Evolutionary conservation across 2,113 vertebrate genomes (phyloP).

Genomic region (Loxodonta africana): DNA sequence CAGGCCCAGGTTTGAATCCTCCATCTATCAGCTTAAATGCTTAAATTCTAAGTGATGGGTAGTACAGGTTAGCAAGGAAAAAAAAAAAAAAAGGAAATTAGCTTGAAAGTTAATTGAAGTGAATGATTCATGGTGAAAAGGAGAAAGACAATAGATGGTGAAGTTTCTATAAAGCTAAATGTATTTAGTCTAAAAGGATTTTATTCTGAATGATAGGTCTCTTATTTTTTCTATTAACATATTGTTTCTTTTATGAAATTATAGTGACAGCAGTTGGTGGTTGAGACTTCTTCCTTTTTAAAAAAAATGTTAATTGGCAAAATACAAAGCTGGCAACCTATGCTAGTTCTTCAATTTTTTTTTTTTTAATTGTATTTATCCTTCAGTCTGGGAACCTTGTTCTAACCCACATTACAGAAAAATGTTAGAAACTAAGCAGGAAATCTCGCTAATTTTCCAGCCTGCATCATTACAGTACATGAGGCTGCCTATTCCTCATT

Average conservation of each 20-base stretch:
- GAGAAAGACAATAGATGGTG: neutral
- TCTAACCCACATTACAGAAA: neutral
- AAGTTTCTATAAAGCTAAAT: neutral
- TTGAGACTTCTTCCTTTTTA: neutral
- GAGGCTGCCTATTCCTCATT: neutral
- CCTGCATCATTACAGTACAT: neutral
- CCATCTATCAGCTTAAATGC: neutral
- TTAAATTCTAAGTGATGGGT: neutral
- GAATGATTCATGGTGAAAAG: neutral
- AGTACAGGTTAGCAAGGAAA: neutral
- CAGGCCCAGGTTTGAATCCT: neutral
- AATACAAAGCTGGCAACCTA: neutral
- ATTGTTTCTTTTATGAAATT: conserved; percentile 42
- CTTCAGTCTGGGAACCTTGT: neutral
- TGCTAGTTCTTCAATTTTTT: neutral
- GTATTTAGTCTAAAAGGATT: neutral
- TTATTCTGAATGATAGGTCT: neutral
- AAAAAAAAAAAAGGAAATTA: neutral
- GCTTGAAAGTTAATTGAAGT: neutral
- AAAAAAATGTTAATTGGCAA: neutral
- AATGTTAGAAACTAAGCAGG: neutral
- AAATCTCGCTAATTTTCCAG: neutral
- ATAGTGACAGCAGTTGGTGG: neutral
- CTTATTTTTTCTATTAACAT: neutral
- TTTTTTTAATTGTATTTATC: neutral